Evolutionary conservation across 1,140 invertebrate genomes (phyloP).

Genomic region (Rhizoglyphus robini): DNA sequence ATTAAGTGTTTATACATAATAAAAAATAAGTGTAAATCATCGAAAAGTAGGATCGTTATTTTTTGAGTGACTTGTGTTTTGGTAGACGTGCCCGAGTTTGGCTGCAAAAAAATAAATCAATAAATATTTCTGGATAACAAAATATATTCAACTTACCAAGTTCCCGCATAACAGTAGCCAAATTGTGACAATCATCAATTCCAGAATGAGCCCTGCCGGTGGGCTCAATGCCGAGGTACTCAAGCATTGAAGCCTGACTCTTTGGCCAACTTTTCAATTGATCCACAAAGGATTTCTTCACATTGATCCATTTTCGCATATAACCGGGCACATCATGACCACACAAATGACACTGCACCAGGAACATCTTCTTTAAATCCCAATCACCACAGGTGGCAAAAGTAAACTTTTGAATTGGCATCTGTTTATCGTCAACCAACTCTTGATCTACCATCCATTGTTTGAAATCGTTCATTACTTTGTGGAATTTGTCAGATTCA

Average conservation of each 20-base stretch:
- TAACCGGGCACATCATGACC: conserved; percentile 9
- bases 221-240: conserved; percentile 12
- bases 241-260: conserved; percentile 18
- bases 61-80: neutral
- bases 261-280: conserved; percentile 13
- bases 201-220: conserved; percentile 20
- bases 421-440: conserved; percentile 8
- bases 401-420: conserved; percentile 12
- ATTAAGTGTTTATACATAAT: too few relatives aligned
- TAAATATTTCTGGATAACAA: neutral
- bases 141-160: neutral
- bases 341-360: conserved; percentile 6
- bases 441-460: conserved; percentile 7
- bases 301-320: conserved; percentile 23
- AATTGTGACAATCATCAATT: conserved; percentile 24
- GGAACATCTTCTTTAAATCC: conserved; percentile 17
- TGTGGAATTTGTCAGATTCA: conserved; percentile 10
- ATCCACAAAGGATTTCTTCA: conserved; percentile 22
- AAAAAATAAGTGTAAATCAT: too few relatives aligned
- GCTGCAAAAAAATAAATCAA: neutral
- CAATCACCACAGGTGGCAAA: conserved; percentile 24
- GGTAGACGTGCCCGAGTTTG: neutral
- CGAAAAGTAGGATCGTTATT: too few relatives aligned
- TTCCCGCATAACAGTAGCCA: conserved; percentile 12
- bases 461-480: conserved; percentile 14